Base-by-base conservation (phyloP, 2,888 invertebrate genomes). In the Agrenia bidenticulata region DNA sequence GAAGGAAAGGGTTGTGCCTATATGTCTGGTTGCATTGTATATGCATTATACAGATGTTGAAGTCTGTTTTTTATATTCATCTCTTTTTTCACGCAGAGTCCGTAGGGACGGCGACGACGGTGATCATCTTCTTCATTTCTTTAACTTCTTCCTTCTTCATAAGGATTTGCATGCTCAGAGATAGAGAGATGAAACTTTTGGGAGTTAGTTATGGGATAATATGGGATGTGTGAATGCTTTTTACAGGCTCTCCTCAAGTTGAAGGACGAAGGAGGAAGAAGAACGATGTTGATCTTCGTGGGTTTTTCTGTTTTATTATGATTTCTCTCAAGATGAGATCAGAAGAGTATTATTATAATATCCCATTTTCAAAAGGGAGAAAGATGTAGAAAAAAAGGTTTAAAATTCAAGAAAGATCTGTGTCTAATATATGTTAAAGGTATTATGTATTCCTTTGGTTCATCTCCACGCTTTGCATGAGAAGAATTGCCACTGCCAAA, bases 31-130 rank as follows among this genome's bases (percentile, higher is more conserved):
- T 45, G 51, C 51, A 51, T 51, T 51, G 19, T 51, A 24, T 24
- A 24, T 51, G 23, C 23, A 51, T 45, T 17, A 51, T 19, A 51
- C 57, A 57, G n/a, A 57, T 15, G 24, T 11, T 23, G 41, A 39
- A 21, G 37, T 37, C 19, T 57, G 41, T 27, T 57, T 57, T 57
- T 57, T 57, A 57, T 57, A 39, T 57, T 57, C 55, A 27, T 32
- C 27, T 55, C 55, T 55, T 37, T 53, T 53, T 55, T 37, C 55
- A 55, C 55, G 37, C 55, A 55, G 55, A 55, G 32, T 39, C 51
- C 51, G 23, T 57, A 57, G 41, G 57, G 23, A 55, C 55, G 55
- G 27, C 37, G 37, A 57, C 57, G 57, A 32, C 32, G 55, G 32
- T 55, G 55, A 45, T 58, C 58, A 58, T 41, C 56, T 57, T 32